Evolutionary conservation across 2,888 invertebrate genomes (phyloP).

Genomic region (Trissoscelio sp.): DNA sequence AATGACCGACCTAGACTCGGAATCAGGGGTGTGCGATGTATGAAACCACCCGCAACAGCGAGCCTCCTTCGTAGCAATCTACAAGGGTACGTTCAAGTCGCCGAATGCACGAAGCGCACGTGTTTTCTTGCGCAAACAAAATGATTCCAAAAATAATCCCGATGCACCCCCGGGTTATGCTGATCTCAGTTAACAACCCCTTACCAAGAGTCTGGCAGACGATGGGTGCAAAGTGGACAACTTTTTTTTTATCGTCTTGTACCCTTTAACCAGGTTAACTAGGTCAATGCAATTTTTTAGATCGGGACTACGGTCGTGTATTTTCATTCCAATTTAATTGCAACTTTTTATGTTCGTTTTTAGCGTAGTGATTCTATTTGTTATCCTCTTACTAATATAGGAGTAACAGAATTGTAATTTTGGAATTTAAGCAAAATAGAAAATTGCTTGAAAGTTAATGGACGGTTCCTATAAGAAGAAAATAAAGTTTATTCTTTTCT

Average conservation of each 20-base stretch:
- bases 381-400: no score
- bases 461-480: no score
- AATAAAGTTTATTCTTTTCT: no score
- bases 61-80: constrained; percentile 79
- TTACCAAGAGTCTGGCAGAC: not conserved
- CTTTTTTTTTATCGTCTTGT: constrained; percentile 29
- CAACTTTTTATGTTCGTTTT: no score
- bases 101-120: constrained; percentile 62
- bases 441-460: no score
- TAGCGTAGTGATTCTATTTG: no score
- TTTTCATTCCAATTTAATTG: no score
- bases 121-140: constrained; percentile 39
- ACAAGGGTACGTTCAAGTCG: constrained; percentile 80
- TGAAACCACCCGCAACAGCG: constrained; percentile 78
- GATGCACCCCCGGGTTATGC: no score
- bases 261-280: constrained; percentile 47
- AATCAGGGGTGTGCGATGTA: constrained; percentile 83
- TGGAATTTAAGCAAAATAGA: no score
- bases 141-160: constrained; percentile 42
- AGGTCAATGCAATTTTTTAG: constrained; percentile 62
- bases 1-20: constrained; percentile 84
- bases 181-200: constrained; percentile 21
- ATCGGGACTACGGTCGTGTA: constrained; percentile 27
- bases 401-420: no score
- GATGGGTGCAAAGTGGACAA: constrained; percentile 33